A percentile compares a stretch with the other conserved stretches of the same genome.
These are phyloP conservation scores for Drosophila bipectinata DNA, from an alignment of 1,140 invertebrate genomes.

Conservation along the genomic window DNA sequence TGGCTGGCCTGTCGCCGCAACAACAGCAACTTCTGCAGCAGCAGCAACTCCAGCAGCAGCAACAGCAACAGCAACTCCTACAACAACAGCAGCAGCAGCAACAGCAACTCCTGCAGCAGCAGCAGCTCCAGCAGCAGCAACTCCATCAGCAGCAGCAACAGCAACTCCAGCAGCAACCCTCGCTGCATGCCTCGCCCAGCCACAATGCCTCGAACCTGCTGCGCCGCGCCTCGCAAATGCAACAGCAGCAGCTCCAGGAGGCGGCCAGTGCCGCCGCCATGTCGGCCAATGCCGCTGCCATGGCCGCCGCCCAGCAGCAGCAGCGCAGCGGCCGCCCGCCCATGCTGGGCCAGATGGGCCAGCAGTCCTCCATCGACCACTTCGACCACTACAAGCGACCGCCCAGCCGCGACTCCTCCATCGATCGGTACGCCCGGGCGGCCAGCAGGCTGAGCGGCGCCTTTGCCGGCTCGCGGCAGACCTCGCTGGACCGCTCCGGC, in stretches of 20 bases:
- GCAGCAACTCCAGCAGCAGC: constrained; percentile 49
- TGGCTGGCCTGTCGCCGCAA: constrained; percentile 21
- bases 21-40: constrained; percentile 37
- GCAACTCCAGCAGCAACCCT: constrained; percentile 60
- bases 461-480: constrained; percentile 87
- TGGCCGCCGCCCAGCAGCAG: constrained; percentile 72
- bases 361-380: constrained; percentile 88
- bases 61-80: constrained; percentile 43
- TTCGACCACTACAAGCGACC: constrained; percentile 97
- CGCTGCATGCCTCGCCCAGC: constrained; percentile 61
- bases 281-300: constrained; percentile 56
- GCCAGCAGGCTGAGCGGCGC: constrained; percentile 85
- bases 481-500: constrained; percentile 88
- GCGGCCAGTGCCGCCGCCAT: constrained; percentile 53
- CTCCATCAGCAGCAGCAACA: constrained; percentile 34
- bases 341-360: constrained; percentile 84
- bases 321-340: constrained; percentile 85
- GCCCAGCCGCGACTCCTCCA: constrained; percentile 93
- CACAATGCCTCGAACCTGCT: constrained; percentile 66
- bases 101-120: constrained; percentile 38
- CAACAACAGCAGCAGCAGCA: constrained; percentile 47
- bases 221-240: constrained; percentile 67
- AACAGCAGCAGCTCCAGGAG: constrained; percentile 64
- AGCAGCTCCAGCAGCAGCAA: constrained; percentile 45
- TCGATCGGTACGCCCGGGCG: constrained; percentile 91